Percentiles rank a stretch among this genome's conserved stretches.
Conservation (phyloP, 2,113 vertebrate species). For the Callorhinus ursinus region DNA sequence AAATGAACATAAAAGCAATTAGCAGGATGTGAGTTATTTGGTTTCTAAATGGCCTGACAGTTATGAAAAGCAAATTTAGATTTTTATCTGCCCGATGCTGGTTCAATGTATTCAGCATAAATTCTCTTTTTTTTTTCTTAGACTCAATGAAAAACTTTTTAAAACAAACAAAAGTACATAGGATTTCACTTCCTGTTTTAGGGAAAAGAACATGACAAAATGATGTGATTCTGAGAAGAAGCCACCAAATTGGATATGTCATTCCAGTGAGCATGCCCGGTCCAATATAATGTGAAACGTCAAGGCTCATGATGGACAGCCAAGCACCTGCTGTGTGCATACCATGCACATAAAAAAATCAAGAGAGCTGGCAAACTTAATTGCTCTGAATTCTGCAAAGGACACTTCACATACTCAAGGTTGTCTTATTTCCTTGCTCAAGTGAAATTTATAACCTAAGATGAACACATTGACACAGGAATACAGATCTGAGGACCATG, state of each 20-base stretch:
- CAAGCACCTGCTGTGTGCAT: not conserved
- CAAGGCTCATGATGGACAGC: not conserved
- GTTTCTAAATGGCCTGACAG: constrained; percentile 86
- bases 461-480: constrained; percentile 5
- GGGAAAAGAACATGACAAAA: constrained; percentile 29
- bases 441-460: constrained; percentile 66
- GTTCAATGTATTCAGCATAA: constrained; percentile 74
- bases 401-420: constrained; percentile 46
- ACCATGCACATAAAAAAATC: not conserved
- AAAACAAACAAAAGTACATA: not conserved
- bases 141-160: constrained; percentile 13
- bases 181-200: constrained; percentile 35
- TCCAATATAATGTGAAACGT: not conserved
- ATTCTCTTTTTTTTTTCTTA: constrained; percentile 54
- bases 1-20: constrained; percentile 88
- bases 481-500: constrained; percentile 22
- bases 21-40: constrained; percentile 88
- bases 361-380: not conserved
- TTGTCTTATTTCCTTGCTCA: constrained; percentile 57
- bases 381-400: constrained; percentile 50
- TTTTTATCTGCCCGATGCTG: constrained; percentile 82
- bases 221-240: not conserved
- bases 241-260: constrained; percentile 19
- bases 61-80: constrained; percentile 84
- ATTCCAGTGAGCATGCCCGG: not conserved